A percentile compares a stretch with the other conserved stretches of the same genome.
These are phyloP conservation scores for Saguinus imperator DNA, from an alignment of 2,113 vertebrate species.

Conservation along the genomic window DNA sequence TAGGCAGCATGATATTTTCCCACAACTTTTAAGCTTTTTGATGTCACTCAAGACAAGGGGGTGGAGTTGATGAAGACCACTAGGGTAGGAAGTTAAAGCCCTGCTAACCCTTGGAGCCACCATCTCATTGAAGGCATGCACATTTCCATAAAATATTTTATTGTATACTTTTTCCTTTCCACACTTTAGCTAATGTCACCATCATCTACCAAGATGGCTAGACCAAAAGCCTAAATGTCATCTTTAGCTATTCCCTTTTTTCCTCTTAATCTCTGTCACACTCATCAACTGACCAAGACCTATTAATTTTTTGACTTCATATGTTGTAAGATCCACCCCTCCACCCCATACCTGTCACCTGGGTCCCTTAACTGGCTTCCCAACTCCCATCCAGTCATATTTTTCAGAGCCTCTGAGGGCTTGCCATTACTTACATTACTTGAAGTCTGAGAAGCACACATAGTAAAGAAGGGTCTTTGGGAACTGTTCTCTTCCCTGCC, in stretches of 20 bases:
- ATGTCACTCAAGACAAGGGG: background rate
- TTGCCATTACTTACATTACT: background rate
- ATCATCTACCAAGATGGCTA: background rate
- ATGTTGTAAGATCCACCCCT: too few species aligned
- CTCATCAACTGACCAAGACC: background rate
- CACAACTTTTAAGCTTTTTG: background rate
- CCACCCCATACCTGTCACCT: background rate
- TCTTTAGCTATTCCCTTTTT: background rate
- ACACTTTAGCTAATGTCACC: background rate
- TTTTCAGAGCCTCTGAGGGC: background rate
- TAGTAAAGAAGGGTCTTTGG: background rate
- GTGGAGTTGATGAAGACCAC: background rate
- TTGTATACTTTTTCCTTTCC: background rate
- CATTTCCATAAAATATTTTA: slow-evolving; percentile 15
- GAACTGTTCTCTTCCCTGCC: background rate
- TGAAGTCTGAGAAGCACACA: background rate
- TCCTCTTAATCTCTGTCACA: background rate
- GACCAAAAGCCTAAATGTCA: background rate
- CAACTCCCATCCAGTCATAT: background rate
- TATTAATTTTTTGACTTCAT: too few species aligned
- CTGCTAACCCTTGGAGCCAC: background rate
- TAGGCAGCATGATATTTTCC: background rate
- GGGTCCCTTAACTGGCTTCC: background rate
- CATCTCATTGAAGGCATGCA: background rate
- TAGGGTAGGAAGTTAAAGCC: background rate